These are phyloP conservation scores for Mesochorus sp. DNA, from an alignment of 2,888 invertebrate genomes.

Conservation along the genomic window DNA sequence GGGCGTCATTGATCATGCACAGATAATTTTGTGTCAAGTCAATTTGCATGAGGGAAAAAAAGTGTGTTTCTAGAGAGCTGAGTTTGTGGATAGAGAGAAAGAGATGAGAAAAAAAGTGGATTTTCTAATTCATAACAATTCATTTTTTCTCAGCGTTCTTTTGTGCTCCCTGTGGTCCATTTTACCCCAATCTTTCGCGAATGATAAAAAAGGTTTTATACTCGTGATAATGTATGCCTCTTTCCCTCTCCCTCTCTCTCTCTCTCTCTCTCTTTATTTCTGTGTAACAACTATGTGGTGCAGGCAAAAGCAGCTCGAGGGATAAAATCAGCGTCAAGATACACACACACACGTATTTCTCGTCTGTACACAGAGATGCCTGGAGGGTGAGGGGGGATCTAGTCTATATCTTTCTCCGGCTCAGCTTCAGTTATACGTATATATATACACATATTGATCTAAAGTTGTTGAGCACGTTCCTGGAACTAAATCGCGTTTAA, in stretches of 20 bases:
- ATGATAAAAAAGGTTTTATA: background rate
- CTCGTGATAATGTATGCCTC: constrained; percentile 49
- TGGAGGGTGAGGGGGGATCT: constrained; percentile 15
- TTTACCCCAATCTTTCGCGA: no score
- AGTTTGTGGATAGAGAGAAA: no score
- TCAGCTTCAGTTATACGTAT: background rate
- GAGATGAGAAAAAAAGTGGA: no score
- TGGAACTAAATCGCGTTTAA: constrained; percentile 62
- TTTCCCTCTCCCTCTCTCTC: background rate
- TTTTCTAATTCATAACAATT: no score
- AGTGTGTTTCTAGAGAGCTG: no score
- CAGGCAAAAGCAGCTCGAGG: constrained; percentile 44
- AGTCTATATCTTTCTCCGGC: constrained; percentile 12
- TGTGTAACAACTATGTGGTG: constrained; percentile 47
- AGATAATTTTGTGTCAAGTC: background rate
- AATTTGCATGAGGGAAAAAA: no score
- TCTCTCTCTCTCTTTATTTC: background rate
- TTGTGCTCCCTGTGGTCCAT: no score
- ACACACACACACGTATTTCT: constrained; percentile 53
- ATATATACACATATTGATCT: background rate
- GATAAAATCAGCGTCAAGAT: constrained; percentile 61
- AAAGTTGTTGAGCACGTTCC: constrained; percentile 47
- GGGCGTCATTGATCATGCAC: constrained; percentile 30
- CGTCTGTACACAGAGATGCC: constrained; percentile 47
- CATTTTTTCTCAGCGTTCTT: no score